Conservation (phyloP, 1,140 invertebrate genomes). For the Panagrolaimus sp. region DNA sequence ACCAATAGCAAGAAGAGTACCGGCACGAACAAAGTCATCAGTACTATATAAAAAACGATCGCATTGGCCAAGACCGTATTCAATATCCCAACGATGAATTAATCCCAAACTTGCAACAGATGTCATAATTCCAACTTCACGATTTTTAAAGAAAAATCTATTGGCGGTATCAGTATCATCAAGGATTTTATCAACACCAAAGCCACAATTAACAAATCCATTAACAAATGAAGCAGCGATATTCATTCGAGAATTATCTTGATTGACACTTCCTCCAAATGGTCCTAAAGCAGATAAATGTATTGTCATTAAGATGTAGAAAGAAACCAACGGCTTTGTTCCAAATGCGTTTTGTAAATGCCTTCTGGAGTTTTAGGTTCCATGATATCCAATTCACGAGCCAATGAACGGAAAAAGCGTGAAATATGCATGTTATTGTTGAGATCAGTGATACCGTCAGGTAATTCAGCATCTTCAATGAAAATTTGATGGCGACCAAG, state of each 20-base stretch:
- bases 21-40: slow-evolving; percentile 88
- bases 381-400: slow-evolving; percentile 96
- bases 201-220: slow-evolving; percentile 96
- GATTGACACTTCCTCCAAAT: slow-evolving; percentile 24
- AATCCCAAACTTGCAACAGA: slow-evolving; percentile 92
- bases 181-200: slow-evolving; percentile 87
- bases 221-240: slow-evolving; percentile 97
- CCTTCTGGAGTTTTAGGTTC: slow-evolving; percentile 98
- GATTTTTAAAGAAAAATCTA: slow-evolving; percentile 98
- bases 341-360: slow-evolving; percentile 96
- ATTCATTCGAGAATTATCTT: slow-evolving; percentile 65
- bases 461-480: slow-evolving; percentile 70
- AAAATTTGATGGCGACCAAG: slow-evolving; percentile 90
- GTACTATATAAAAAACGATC: slow-evolving; percentile 97
- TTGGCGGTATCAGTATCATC: slow-evolving; percentile 86
- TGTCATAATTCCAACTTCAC: slow-evolving; percentile 95
- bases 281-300: background rate
- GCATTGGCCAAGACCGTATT: slow-evolving; percentile 94
- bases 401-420: slow-evolving; percentile 88
- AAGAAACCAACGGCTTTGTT: slow-evolving; percentile 68
- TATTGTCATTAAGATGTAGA: background rate
- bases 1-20: slow-evolving; percentile 89
- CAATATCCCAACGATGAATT: slow-evolving; percentile 93
- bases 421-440: slow-evolving; percentile 94
- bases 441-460: slow-evolving; percentile 73